phyloP scores from a whole-genome alignment of 1,140 invertebrate genomes.

The Cryptotermes secundus region DNA sequence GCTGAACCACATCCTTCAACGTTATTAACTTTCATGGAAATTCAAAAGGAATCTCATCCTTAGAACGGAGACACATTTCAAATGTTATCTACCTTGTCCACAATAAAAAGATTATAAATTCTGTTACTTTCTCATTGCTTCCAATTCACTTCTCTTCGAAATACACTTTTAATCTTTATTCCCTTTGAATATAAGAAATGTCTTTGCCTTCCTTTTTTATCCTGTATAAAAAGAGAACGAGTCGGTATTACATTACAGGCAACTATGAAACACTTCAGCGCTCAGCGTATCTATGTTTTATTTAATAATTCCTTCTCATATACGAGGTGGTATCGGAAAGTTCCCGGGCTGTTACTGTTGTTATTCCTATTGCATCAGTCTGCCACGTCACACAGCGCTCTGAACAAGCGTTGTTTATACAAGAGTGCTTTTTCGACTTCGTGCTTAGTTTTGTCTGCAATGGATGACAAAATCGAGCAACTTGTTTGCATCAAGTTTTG shows the following conservation, averaged over 20 bases:
- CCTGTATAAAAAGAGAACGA: neutral
- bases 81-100: neutral
- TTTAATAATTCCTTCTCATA: conserved; percentile 2
- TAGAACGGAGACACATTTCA: neutral
- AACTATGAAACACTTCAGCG: neutral
- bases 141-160: neutral
- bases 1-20: too few relatives aligned
- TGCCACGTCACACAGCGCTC: too few relatives aligned
- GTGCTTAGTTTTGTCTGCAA: too few relatives aligned
- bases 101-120: neutral
- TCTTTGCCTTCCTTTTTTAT: too few relatives aligned
- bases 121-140: neutral
- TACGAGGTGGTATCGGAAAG: too few relatives aligned
- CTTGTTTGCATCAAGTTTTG: too few relatives aligned
- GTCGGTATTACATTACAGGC: neutral
- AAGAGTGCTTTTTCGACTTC: too few relatives aligned
- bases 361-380: too few relatives aligned
- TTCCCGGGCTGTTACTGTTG: too few relatives aligned
- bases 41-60: neutral
- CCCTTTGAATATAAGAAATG: neutral
- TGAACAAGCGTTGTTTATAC: too few relatives aligned
- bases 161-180: neutral
- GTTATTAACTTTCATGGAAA: neutral
- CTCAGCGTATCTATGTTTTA: neutral
- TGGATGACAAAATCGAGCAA: too few relatives aligned